Evolutionary conservation across 2,113 vertebrate genomes (phyloP), one percentile per base, ranked within the genome.

Genomic region (cattle (Bos taurus)): DNA sequence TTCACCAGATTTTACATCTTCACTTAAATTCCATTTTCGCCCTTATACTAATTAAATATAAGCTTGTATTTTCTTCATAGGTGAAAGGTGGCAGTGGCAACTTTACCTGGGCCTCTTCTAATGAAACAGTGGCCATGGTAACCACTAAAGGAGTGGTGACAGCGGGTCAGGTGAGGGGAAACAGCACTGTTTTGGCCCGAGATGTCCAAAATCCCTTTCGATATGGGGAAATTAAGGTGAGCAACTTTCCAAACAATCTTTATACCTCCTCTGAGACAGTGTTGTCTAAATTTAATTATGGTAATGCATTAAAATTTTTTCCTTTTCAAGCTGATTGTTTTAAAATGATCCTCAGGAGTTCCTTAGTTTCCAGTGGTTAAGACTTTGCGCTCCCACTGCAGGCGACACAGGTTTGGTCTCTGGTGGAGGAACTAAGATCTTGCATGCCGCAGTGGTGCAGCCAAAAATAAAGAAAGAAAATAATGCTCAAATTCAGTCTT

Each of bases 101-200:
- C 94, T 98, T 99, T 90, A 98, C 98, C 25, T 99, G 98, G 98
- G 97, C 94, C 6, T 98, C 98, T 80, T 98, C 98, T 93, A 98
- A 99, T 90, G 98, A 98, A 77, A 96, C 98, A 5, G 98, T 99
- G 97, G 98, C 98, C 80, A 95, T 98, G 93, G 99, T 99, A 71
- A 99, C 98, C 74, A 98, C 98, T 40, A 99, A 98, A 96, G 98
- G 98, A 71, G 84, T 98, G 16, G 98, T 99, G 23, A 97, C 98
- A 9, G 98, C 98, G 4, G 97, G 97, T 80, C 97, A 95, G 54
- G 95, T 95, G 74, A 57, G 54, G 64, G 98, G 98, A 3, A 89
- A 82, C 59, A 98, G 98, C 48, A 85, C 87, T 6, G 64, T 99
- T 80, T 97, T 98, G 74, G 98, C 98, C 43, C 95, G 62, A 67